These are phyloP conservation scores for Sphaeridia pumilis DNA, from an alignment of 2,888 invertebrate species.

Conservation along the genomic window DNA sequence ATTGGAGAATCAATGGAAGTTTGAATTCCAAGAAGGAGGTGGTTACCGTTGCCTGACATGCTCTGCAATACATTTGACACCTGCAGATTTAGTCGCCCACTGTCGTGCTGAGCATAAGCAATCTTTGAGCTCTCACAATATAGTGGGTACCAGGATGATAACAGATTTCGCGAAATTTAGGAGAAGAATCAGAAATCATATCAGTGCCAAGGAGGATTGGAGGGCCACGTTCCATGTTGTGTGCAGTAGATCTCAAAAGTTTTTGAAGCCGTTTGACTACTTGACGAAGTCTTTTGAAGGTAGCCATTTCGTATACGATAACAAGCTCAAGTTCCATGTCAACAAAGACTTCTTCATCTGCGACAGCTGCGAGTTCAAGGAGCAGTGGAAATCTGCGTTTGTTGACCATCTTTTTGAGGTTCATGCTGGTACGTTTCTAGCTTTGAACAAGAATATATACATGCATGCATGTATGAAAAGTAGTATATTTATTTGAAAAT, in stretches of 20 bases:
- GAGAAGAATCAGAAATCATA: not conserved
- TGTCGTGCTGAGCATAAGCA: not conserved
- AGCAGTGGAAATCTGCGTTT: not conserved
- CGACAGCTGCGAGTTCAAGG: not conserved
- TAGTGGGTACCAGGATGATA: not conserved
- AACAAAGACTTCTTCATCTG: not conserved
- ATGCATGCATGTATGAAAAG: too few species aligned
- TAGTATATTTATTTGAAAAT: too few species aligned
- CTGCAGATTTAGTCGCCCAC: not conserved
- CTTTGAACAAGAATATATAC: too few species aligned
- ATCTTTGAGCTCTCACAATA: not conserved
- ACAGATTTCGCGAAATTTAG: not conserved
- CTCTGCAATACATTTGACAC: not conserved
- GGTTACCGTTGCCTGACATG: not conserved
- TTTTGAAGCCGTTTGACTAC: not conserved
- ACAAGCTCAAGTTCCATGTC: not conserved
- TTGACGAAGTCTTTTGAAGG: not conserved
- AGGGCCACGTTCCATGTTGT: not conserved
- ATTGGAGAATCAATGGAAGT: not conserved
- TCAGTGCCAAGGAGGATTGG: not conserved
- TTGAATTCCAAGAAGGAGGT: not conserved
- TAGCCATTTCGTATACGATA: not conserved
- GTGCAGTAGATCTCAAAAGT: not conserved
- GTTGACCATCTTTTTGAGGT: not conserved
- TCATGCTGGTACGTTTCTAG: not conserved